A percentile compares a stretch with the other conserved stretches of the same genome.
phyloP scores from a whole-genome alignment of 2,888 invertebrate genomes.

The Meta bourneti region DNA sequence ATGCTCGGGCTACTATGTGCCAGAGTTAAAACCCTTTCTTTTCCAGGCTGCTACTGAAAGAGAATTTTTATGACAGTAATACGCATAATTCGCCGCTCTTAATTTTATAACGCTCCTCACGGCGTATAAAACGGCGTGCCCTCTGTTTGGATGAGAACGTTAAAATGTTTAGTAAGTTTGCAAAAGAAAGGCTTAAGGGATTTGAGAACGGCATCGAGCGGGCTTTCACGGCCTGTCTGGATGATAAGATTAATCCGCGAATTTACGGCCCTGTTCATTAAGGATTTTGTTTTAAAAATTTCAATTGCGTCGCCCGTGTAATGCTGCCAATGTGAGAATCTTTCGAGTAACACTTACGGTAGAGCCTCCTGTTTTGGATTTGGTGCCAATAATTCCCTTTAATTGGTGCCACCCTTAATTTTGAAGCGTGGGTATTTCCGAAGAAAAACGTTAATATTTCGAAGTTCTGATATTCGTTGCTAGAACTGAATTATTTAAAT shows the following conservation, averaged over 20 bases:
- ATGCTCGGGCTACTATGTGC: background rate
- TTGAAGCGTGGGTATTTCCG: background rate
- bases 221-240: background rate
- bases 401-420: background rate
- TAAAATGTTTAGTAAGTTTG: conserved; percentile 4
- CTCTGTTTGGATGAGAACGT: background rate
- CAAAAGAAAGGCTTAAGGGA: conserved; percentile 6
- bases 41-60: background rate
- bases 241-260: background rate
- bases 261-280: background rate
- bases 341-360: background rate
- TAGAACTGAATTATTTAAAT: no score
- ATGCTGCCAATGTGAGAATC: background rate
- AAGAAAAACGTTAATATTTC: background rate
- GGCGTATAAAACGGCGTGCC: background rate
- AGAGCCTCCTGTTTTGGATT: background rate
- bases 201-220: background rate
- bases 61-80: conserved; percentile 10
- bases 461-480: background rate
- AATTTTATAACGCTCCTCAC: conserved; percentile 4
- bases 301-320: background rate
- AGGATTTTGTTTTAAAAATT: conserved; percentile 10
- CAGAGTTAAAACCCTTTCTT: background rate
- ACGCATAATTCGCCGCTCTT: conserved; percentile 8
- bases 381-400: background rate